Base-by-base conservation (phyloP, 2,888 invertebrate genomes). In the Noctua pronuba region DNA sequence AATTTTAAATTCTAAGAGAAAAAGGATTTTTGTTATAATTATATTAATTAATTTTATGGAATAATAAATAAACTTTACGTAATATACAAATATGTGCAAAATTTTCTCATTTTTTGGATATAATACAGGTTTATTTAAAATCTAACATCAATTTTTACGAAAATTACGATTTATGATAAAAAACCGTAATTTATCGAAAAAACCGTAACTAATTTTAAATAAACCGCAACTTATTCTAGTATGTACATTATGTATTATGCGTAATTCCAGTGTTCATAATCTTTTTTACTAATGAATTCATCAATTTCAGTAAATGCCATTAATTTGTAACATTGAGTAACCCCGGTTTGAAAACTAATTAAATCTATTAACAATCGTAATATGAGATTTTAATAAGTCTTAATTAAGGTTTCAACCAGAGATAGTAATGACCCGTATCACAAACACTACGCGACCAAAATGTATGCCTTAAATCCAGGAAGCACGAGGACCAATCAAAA, bases 61-160 rank as follows among this genome's bases (percentile, higher is more conserved):
- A 88, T 88, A 88, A 88, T 88, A 88, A 88, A 88, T 88, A 85
- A 84, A 58, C 35, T 70, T 73, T 79, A 80, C 74, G 73, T 83
- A 87, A 84, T 88, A 84, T 87, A 87, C 84, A 87, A 86, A 84
- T 86, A 87, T 88, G 87, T 88, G 88, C 88, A 88, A 77, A 78
- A 64, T 38, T 73, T 75, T 75, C 44, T 75, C 11, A 46, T 64
- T 72, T 77, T 79, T 84, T 86, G 79, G 86, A 84, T 81, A 73
- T 38, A 55, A 73, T 68, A 73, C 64, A 16, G 16, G 28, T 76
- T 80, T 67, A 79, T 79, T 75, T 71, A 55, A 71, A 80, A 73
- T 75, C 75, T 68, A 60, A 70, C 60, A 73, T 62, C 21, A 13
- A 24, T 71, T 79, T 13, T 64, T 68, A 16, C 11, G 0, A 41